These are phyloP conservation scores for Hippocampus guttulatus DNA, from an alignment of 2,113 vertebrate species.

Conservation along the genomic window DNA sequence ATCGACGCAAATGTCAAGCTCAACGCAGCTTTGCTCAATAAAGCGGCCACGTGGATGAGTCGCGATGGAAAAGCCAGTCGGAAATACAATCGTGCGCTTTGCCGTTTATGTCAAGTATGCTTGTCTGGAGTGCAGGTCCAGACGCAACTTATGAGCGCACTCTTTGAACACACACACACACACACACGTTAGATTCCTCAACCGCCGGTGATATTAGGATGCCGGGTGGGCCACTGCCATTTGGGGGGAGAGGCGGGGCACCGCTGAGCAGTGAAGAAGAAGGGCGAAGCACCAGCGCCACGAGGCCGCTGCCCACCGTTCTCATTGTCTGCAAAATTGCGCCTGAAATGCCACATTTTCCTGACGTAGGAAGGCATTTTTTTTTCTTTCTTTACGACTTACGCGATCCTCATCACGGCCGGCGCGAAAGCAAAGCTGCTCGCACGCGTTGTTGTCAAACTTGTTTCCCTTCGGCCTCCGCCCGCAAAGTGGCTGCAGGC, in stretches of 20 bases:
- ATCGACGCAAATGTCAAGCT: too few species aligned
- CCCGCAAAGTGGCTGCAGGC: too few species aligned
- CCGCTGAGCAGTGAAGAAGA: not conserved
- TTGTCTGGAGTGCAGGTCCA: not conserved
- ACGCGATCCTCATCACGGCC: too few species aligned
- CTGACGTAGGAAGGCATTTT: too few species aligned
- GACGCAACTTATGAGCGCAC: constrained; percentile 12
- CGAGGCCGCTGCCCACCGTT: too few species aligned
- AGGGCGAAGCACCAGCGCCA: too few species aligned
- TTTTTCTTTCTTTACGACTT: too few species aligned
- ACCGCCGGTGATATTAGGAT: constrained; percentile 12
- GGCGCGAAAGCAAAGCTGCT: too few species aligned
- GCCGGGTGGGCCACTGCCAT: not conserved
- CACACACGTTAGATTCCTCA: constrained; percentile 43
- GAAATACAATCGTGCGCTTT: constrained; percentile 11
- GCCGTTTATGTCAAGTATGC: constrained; percentile 16
- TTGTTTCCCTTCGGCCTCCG: too few species aligned
- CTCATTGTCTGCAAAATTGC: too few species aligned
- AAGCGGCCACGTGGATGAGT: not conserved
- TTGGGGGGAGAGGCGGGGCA: not conserved
- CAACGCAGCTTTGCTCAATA: not conserved
- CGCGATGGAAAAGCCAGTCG: not conserved
- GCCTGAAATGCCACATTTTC: too few species aligned
- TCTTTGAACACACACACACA: constrained; percentile 7
- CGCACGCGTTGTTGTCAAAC: too few species aligned